phyloP scores from a whole-genome alignment of 2,888 invertebrate genomes.

The Bembecia ichneumoniformis region DNA sequence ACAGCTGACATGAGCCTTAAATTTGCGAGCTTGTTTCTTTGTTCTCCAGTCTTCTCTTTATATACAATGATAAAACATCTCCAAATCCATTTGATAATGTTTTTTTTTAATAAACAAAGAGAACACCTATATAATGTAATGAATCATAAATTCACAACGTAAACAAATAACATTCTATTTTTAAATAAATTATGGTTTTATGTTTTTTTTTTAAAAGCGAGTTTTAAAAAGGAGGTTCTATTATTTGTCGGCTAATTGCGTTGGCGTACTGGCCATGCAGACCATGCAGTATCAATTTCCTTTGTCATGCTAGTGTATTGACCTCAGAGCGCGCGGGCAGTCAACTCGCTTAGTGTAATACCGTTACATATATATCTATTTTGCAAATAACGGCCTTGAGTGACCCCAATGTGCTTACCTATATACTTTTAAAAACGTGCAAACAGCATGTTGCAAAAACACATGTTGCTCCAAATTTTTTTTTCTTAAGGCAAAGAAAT shows the following conservation, averaged over 20 bases:
- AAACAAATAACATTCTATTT: slow-evolving; percentile 30
- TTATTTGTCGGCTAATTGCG: not conserved
- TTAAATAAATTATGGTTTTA: slow-evolving; percentile 15
- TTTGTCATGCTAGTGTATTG: slow-evolving; percentile 40
- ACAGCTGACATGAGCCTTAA: slow-evolving; percentile 70
- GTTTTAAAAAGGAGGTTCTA: not conserved
- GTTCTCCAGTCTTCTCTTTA: slow-evolving; percentile 24
- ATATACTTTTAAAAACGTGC: slow-evolving; percentile 2
- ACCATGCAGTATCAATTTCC: slow-evolving; percentile 12
- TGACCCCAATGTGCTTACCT: slow-evolving; percentile 12
- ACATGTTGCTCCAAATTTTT: not conserved
- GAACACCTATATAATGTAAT: not conserved
- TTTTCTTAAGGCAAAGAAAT: not conserved
- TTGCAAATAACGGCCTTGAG: slow-evolving; percentile 18
- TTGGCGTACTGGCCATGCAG: not conserved
- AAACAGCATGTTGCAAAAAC: not conserved
- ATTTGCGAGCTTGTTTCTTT: slow-evolving; percentile 37
- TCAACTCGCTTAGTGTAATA: slow-evolving; percentile 27
- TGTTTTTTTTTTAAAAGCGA: not conserved
- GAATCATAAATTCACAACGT: slow-evolving; percentile 8
- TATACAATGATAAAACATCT: not conserved
- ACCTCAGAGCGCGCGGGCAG: slow-evolving; percentile 30
- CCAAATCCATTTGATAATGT: not conserved
- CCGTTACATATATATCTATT: slow-evolving; percentile 31
- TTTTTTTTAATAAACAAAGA: not conserved